phyloP scores from a whole-genome alignment of 2,113 vertebrate genomes.

The Channa maculata region DNA sequence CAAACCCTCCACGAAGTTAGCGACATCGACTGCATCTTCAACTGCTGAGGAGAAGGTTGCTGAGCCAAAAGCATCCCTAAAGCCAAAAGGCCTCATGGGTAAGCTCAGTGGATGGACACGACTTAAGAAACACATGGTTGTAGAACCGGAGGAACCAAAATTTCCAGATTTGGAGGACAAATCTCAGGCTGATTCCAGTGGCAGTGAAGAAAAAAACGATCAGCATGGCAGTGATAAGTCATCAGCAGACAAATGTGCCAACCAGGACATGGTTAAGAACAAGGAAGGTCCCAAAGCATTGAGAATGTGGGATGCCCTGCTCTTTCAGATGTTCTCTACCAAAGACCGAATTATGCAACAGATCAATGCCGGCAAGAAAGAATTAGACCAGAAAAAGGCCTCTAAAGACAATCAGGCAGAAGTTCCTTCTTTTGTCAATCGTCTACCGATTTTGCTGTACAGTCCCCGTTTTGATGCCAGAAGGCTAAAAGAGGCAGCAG shows the following conservation, averaged over 20 bases:
- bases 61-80: constrained; percentile 58
- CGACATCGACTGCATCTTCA: constrained; percentile 78
- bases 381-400: constrained; percentile 64
- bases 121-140: constrained; percentile 91
- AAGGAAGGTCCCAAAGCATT: constrained; percentile 79
- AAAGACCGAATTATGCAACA: constrained; percentile 82
- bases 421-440: constrained; percentile 78
- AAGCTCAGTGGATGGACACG: constrained; percentile 87
- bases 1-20: constrained; percentile 70
- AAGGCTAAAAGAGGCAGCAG: constrained; percentile 90
- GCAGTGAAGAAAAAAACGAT: constrained; percentile 25
- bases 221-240: not conserved
- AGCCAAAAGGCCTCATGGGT: constrained; percentile 77
- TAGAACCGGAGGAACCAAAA: constrained; percentile 80
- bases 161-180: constrained; percentile 69
- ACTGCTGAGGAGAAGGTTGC: constrained; percentile 59
- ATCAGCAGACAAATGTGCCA: constrained; percentile 13
- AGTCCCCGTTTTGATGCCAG: constrained; percentile 92
- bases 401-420: constrained; percentile 57
- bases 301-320: constrained; percentile 94
- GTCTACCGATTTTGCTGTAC: constrained; percentile 88
- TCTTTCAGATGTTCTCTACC: constrained; percentile 89
- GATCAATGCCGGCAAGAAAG: constrained; percentile 68
- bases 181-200: constrained; percentile 37
- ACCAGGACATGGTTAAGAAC: constrained; percentile 60